phyloP scores from a whole-genome alignment of 2,797 vertebrate species.

The Alca torda region DNA sequence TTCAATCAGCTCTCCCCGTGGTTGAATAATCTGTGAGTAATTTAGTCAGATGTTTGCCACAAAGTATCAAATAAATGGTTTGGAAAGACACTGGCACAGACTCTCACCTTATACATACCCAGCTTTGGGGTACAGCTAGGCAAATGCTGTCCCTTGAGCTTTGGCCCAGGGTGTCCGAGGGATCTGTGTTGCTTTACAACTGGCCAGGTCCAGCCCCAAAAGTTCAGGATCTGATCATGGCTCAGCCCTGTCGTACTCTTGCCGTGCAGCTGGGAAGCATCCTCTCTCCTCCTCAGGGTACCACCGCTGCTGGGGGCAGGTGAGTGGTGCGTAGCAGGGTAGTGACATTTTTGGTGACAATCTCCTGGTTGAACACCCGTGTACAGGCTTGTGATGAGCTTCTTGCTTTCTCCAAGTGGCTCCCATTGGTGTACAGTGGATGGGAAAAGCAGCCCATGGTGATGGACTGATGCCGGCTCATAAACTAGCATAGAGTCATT shows the following conservation, averaged over 20 bases:
- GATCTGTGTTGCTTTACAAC: background rate
- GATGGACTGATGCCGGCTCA: background rate
- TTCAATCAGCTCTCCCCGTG: background rate
- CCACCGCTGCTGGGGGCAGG: background rate
- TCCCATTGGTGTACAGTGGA: background rate
- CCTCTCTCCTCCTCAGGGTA: background rate
- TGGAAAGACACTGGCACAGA: background rate
- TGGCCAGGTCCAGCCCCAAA: background rate
- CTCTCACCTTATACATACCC: background rate
- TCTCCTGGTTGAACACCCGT: background rate
- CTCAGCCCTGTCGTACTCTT: background rate
- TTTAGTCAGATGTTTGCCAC: slow-evolving; percentile 40
- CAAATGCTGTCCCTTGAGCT: background rate
- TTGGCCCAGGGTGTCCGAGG: background rate
- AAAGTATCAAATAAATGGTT: background rate
- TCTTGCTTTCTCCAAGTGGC: background rate
- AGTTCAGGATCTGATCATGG: background rate
- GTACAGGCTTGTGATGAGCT: background rate
- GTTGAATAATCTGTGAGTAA: slow-evolving; percentile 49
- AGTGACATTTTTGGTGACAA: background rate
- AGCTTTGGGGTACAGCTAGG: background rate
- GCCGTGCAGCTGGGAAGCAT: background rate
- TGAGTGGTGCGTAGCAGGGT: fast-evolving
- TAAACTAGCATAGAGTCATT: background rate
- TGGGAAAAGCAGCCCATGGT: background rate